Evolutionary conservation across 2,797 vertebrate species (phyloP), one percentile per base, ranked within the genome.

Genomic region (Propithecus perrieri): DNA sequence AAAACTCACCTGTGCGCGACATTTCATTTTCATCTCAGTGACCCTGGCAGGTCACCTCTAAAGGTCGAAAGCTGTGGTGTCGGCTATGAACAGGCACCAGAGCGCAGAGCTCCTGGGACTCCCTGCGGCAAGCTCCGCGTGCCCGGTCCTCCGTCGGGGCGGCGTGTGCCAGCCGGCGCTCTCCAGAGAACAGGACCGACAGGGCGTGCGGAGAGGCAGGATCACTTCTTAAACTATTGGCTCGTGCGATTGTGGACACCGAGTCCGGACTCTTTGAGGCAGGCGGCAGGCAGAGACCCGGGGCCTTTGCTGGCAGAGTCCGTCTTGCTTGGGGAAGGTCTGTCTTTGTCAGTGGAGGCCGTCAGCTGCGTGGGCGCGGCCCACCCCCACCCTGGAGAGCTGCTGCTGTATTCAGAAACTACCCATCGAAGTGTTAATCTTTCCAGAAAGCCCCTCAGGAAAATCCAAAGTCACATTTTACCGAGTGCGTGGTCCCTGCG

Each of bases 11-110:
- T 15, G 46, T 67, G 30, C 1, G 4, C 35, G 30, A 15, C 11
- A 5, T 57, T 17, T 35, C 30, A 4, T 41, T 28, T 48, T 20
- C 24, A 38, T 28, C 10, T 79, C 26, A 41, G 63, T 35, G 22
- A 18, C 81, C 20, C 8, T n/a, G 59, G 24, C 65, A 55, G 48
- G 35, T 7, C 2, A 13, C 38, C 53, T n/a, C 53, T 3, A 0
- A 26, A 15, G 33, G 38, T 22, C 1, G 1, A 33, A 33, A 35
- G 20, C 14, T 1, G 5, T 0, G 5, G 4, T 3, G 5, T 59
- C 17, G 12, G 38, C 12, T 4, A 17, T 5, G 57, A 28, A 1
- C 6, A 8, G 0, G 20, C 20, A 0, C 33, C 2, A 11, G 48
- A 86, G 26, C 8, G 48, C 33, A 17, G 33, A 22, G 3, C 6